Percentiles rank a stretch among this genome's conserved stretches.
Evolutionary conservation across 2,113 vertebrate species (phyloP).

Genomic region (Prunella fulvescens): DNA sequence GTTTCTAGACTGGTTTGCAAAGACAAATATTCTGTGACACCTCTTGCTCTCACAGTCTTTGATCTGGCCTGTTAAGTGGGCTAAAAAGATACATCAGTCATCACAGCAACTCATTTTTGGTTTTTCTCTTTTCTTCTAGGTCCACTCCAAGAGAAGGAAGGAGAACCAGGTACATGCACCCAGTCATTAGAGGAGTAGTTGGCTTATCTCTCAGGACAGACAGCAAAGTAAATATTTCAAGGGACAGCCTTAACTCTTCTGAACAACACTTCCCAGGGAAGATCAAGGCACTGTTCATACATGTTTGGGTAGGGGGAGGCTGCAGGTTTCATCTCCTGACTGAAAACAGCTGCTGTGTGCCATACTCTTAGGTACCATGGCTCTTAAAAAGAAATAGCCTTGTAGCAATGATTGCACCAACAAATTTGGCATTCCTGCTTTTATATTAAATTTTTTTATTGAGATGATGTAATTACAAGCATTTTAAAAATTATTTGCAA

Average conservation of each 20-base stretch:
- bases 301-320: not conserved
- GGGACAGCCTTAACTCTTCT: not conserved
- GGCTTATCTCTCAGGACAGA: not conserved
- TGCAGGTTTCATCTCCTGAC: not conserved
- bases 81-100: not conserved
- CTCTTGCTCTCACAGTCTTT: not conserved
- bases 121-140: not conserved
- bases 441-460: conserved; percentile 80
- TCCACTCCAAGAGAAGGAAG: not conserved
- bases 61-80: not conserved
- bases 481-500: conserved; percentile 85
- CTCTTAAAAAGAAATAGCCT: not conserved
- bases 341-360: not conserved
- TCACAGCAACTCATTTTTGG: not conserved
- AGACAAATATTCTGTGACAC: not conserved
- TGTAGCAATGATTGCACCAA: conserved; percentile 19
- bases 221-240: not conserved
- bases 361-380: not conserved
- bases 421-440: conserved; percentile 39
- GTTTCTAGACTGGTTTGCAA: not conserved
- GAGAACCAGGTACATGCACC: not conserved
- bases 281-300: not conserved
- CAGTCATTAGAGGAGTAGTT: not conserved
- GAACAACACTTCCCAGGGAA: not conserved
- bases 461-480: conserved; percentile 84